Evolutionary conservation across 2,113 vertebrate genomes (phyloP), one percentile per base, ranked within the genome.

Genomic region (Sciurus niger): DNA sequence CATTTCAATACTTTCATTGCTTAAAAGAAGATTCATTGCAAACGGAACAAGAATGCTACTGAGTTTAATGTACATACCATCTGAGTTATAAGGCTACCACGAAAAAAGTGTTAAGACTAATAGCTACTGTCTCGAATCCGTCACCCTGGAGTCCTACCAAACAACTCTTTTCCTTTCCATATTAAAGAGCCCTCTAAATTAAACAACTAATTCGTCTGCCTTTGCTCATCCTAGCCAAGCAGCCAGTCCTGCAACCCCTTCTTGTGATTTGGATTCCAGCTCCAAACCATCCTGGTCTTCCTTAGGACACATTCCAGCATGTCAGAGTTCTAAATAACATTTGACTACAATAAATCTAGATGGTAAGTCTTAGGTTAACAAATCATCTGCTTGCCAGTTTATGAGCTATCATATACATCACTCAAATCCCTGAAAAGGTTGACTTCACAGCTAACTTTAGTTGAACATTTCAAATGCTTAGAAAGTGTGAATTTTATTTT

Each of bases 401-500:
- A 91, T 65, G 32, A 80, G 70, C 78, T 84, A 95, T 68, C 84
- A 73, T 68, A 80, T 74, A 74, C 13, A 96, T 65, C 79, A 46
- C 68, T 91, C 82, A 92, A 92, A 96, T 93, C 43, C n/a, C 43
- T 63, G 28, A 70, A 94, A 83, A 72, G 46, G 76, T 43, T 85
- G 67, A 90, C 58, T 92, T 72, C 58, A 24, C 37, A 58, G 77
- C 88, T 96, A 93, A 96, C 55, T 88, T 96, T 43, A 90, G 77
- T 40, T 43, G 48, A 90, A 90, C 63, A 90, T 90, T 97, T 94
- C 82, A 94, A 96, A 96, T 86, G 77, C 88, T 92, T 89, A 60
- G 28, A 91, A 94, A 94, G 93, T 83, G 16, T 89, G 86, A 95
- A 37, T 91, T 97, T 84, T 95, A 91, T 91, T 97, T 97, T 84